Conservation (phyloP, 2,113 vertebrate species). For the Spheniscus mendiculus region DNA sequence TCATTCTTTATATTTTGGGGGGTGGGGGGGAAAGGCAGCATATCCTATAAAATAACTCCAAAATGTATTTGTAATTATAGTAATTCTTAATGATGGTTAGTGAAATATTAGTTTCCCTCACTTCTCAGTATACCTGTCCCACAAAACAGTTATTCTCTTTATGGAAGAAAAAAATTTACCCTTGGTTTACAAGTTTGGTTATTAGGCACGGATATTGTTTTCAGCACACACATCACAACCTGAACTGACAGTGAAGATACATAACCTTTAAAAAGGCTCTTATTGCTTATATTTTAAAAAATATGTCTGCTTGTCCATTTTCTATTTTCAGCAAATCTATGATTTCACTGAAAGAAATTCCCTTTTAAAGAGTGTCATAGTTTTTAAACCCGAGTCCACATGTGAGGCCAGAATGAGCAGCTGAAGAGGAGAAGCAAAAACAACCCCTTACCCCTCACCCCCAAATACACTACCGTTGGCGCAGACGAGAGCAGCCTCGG, state of each 20-base stretch:
- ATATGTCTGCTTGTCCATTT: neutral
- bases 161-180: neutral
- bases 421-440: neutral
- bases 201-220: neutral
- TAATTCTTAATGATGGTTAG: neutral
- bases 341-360: neutral
- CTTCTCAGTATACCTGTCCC: neutral
- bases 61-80: neutral
- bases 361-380: rapidly evolving
- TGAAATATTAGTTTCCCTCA: neutral
- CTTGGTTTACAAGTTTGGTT: neutral
- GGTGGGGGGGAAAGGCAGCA: rapidly evolving
- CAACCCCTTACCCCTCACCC: neutral
- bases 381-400: neutral
- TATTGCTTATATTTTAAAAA: neutral
- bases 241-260: neutral
- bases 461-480: rapidly evolving
- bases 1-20: neutral
- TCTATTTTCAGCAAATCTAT: neutral
- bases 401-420: neutral
- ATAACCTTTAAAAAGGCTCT: neutral
- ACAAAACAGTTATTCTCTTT: neutral
- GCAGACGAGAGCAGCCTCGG: neutral
- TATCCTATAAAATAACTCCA: neutral
- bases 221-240: neutral